phyloP scores from a whole-genome alignment of 2,113 vertebrate species.

The Peromyscus californicus region DNA sequence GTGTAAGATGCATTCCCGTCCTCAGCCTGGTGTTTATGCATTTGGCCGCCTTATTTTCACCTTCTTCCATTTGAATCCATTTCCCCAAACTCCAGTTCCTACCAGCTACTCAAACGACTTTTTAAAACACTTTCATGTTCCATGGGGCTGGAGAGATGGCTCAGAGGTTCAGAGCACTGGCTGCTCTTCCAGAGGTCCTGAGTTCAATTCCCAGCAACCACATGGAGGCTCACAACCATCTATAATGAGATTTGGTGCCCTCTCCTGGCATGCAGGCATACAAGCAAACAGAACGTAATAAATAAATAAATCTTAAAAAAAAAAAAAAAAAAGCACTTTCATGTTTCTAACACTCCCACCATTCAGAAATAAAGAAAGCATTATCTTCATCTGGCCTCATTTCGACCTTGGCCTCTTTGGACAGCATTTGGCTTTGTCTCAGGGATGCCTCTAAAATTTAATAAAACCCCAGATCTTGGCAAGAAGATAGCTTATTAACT shows the following conservation, averaged over 20 bases:
- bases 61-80: not conserved
- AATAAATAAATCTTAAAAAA: no score
- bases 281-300: no score
- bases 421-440: not conserved
- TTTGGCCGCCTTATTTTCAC: not conserved
- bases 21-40: not conserved
- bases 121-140: not conserved
- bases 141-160: no score
- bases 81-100: not conserved
- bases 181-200: no score
- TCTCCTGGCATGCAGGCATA: no score
- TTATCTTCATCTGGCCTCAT: not conserved
- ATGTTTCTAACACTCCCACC: not conserved
- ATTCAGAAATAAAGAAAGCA: not conserved
- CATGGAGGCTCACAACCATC: no score
- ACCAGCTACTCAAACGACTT: not conserved
- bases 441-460: not conserved
- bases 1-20: not conserved
- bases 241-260: no score
- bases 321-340: no score
- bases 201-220: no score
- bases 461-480: not conserved
- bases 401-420: slow-evolving; percentile 10
- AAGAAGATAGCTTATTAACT: not conserved
- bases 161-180: no score